Base-by-base conservation (phyloP, 2,797 vertebrate genomes). In the Setipinna tenuifilis region DNA sequence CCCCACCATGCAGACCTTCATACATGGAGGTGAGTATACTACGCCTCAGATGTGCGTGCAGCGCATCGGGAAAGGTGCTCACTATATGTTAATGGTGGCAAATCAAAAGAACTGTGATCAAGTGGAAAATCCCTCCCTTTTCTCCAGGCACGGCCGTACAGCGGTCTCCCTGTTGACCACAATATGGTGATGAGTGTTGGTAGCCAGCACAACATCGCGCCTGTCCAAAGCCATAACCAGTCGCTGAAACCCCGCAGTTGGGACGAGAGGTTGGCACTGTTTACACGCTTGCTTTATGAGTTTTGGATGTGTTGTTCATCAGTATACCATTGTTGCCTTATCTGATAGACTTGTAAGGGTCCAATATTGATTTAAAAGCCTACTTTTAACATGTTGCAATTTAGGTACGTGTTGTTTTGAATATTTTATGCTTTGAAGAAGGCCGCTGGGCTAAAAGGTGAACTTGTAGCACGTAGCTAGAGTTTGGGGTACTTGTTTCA, bases 151-250 rank as follows among this genome's bases (percentile, higher is more conserved):
- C 71, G 71, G 31, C 31, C 71, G 41, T 92, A 88, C 91, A 91
- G 92, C 91, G 92, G 89, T 88, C 91, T 92, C 89, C 86, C 93
- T 85, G 85, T 91, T 87, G 93, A 93, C 87, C 89, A 3, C 92
- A 93, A 84, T 90, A 89, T 89, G 88, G 86, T 82, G 85, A 89
- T 84, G 87, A 82, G 85, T 85, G 54, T 89, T 85, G 91, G 89
- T 82, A 92, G 82, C 89, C 93, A 90, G 83, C 92, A 88, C 87
- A 89, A 88, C 35, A 19, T 84, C 68, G 87, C 87, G 48, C 83
- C 84, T 86, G 91, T 89, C 35, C 71, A 19, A 78, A 82, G 78
- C 31, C 57, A 62, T 1, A 88, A 84, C n/a, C 86, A 21, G 35
- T 84, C 88, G 71, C 31, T 94, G 93, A 93, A 91, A 86, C 25